Evolutionary conservation across 2,797 vertebrate genomes (phyloP).

Genomic region (Muscicapa striata): DNA sequence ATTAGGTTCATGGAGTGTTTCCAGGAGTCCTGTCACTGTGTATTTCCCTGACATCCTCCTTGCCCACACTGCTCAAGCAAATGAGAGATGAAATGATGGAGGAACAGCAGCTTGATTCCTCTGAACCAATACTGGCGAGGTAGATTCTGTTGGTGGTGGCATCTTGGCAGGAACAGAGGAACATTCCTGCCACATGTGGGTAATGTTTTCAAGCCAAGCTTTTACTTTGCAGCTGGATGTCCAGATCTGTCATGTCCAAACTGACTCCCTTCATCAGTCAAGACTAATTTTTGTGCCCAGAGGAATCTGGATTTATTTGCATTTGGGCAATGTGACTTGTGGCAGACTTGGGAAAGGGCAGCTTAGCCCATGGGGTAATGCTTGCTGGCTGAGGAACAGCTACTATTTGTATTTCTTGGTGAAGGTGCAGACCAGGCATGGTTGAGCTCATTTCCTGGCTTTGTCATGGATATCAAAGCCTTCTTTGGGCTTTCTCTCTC

Average conservation of each 20-base stretch:
- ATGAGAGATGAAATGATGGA: neutral
- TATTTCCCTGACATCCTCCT: neutral
- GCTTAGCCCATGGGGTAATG: neutral
- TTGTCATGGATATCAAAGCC: neutral
- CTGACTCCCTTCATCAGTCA: neutral
- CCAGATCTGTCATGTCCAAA: neutral
- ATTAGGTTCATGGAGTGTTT: neutral
- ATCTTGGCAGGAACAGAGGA: constrained; percentile 19
- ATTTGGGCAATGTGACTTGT: neutral
- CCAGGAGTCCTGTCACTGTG: neutral
- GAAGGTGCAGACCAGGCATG: neutral
- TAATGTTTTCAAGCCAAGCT: constrained; percentile 21
- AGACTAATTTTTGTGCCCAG: neutral
- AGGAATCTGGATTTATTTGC: neutral
- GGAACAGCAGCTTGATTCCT: neutral
- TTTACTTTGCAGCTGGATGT: neutral
- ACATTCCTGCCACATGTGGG: neutral
- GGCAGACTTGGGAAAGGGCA: neutral
- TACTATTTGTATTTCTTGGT: neutral
- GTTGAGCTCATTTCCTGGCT: neutral
- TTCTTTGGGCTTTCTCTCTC: neutral
- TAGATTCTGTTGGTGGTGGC: neutral
- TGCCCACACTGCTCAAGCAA: accelerated
- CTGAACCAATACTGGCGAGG: neutral
- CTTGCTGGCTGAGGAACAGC: neutral